Evolutionary conservation across 1,140 invertebrate genomes (phyloP).

Genomic region (Spodoptera litura): DNA sequence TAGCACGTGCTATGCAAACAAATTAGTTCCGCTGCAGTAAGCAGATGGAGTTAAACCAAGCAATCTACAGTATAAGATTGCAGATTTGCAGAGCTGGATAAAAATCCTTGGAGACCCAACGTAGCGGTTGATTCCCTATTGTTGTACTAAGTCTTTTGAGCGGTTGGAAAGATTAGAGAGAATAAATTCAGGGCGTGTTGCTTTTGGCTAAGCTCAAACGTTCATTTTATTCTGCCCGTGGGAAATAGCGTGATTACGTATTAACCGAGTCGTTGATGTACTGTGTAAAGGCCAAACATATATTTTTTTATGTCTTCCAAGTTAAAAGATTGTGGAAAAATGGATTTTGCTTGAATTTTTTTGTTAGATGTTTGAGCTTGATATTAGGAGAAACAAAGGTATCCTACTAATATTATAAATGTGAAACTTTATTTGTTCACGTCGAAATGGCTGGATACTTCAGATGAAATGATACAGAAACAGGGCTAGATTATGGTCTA

Average conservation of each 20-base stretch:
- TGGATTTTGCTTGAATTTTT: too few species aligned
- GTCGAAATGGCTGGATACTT: too few species aligned
- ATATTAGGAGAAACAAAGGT: too few species aligned
- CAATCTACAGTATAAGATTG: constrained; percentile 16
- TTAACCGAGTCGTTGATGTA: constrained; percentile 16
- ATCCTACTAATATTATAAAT: too few species aligned
- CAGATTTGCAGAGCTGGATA: constrained; percentile 12
- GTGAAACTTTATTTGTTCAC: too few species aligned
- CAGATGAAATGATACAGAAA: too few species aligned
- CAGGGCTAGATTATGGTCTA: too few species aligned
- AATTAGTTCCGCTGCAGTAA: constrained; percentile 34
- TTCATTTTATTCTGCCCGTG: constrained; percentile 20
- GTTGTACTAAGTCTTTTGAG: constrained; percentile 30
- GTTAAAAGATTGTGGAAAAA: too few species aligned
- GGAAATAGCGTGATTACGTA: constrained; percentile 32
- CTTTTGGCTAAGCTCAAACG: constrained; percentile 17
- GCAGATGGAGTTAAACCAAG: constrained; percentile 10
- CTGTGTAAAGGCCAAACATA: neutral
- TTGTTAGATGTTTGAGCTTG: too few species aligned
- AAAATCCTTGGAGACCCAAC: constrained; percentile 16
- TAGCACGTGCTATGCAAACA: constrained; percentile 20
- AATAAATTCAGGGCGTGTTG: constrained; percentile 25
- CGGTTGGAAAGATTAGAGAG: constrained; percentile 28
- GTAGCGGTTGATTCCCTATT: constrained; percentile 32
- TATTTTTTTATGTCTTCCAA: neutral